Evolutionary conservation across 2,888 invertebrate species (phyloP).

Genomic region (Apodemia zela): DNA sequence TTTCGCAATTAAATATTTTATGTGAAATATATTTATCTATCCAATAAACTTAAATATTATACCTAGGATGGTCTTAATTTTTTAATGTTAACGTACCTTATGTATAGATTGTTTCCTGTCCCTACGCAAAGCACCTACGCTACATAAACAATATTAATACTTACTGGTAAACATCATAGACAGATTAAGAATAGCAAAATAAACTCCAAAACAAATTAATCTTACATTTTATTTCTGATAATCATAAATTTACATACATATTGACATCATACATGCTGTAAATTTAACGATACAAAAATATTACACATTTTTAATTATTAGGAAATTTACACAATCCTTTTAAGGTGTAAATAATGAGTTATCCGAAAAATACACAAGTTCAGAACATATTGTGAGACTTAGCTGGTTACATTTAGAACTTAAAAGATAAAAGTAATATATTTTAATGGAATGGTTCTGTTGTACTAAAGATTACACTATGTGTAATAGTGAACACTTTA

Average conservation of each 20-base stretch:
- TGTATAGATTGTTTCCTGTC: conserved; percentile 73
- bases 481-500: conserved; percentile 53
- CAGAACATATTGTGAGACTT: conserved; percentile 14
- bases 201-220: conserved; percentile 47
- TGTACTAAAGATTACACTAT: conserved; percentile 43
- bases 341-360: conserved; percentile 18
- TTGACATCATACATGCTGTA: conserved; percentile 65
- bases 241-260: conserved; percentile 50
- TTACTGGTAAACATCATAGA: conserved; percentile 45
- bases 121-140: conserved; percentile 55
- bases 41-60: conserved; percentile 31
- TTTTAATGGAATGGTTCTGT: conserved; percentile 50
- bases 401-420: conserved; percentile 26
- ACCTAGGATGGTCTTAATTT: not conserved
- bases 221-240: conserved; percentile 71
- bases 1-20: not conserved
- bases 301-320: conserved; percentile 39
- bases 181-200: conserved; percentile 35
- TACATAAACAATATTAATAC: conserved; percentile 50
- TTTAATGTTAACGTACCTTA: conserved; percentile 47
- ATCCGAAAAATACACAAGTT: conserved; percentile 16
- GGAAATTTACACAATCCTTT: conserved; percentile 12
- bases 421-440: conserved; percentile 32
- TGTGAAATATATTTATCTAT: not conserved
- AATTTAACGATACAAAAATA: conserved; percentile 76